These are phyloP conservation scores for Drosophila leonis DNA, from an alignment of 2,888 invertebrate genomes.

Conservation along the genomic window DNA sequence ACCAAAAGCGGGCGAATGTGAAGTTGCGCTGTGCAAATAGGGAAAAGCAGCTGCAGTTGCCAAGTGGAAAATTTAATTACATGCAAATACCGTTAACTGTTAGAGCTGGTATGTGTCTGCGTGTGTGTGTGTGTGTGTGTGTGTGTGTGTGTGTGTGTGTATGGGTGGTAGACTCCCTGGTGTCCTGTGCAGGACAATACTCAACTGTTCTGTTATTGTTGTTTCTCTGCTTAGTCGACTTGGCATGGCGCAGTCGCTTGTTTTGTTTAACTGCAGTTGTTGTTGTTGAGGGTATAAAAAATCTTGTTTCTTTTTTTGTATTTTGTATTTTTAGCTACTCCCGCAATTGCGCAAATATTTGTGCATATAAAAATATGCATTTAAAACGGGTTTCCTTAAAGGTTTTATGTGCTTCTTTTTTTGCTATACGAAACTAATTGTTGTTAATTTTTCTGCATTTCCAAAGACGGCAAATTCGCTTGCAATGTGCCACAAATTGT, in stretches of 20 bases:
- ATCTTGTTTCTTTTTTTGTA: background rate
- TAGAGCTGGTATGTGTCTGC: constrained; percentile 1
- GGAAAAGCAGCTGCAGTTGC: constrained; percentile 67
- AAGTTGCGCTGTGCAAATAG: constrained; percentile 59
- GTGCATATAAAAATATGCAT: background rate
- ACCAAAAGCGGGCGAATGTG: constrained; percentile 46
- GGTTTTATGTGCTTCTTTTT: background rate
- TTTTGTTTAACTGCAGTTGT: constrained; percentile 33
- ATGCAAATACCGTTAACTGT: constrained; percentile 81
- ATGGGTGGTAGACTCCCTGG: constrained; percentile 28
- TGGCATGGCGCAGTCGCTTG: constrained; percentile 4
- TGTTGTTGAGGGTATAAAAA: background rate
- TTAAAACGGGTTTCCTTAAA: background rate
- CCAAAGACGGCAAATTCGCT: constrained; percentile 9
- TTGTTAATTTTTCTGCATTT: constrained; percentile 20
- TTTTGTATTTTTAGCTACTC: background rate
- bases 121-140: background rate
- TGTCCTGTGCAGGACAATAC: constrained; percentile 39
- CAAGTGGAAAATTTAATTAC: constrained; percentile 82
- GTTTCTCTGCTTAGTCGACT: constrained; percentile 32
- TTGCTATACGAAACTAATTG: constrained; percentile 18
- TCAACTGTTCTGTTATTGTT: constrained; percentile 32
- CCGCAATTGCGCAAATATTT: background rate
- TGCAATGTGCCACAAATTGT: constrained; percentile 10
- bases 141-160: background rate